Evolutionary conservation across 2,888 invertebrate genomes (phyloP).

Genomic region (Sceliomorpha sp.): DNA sequence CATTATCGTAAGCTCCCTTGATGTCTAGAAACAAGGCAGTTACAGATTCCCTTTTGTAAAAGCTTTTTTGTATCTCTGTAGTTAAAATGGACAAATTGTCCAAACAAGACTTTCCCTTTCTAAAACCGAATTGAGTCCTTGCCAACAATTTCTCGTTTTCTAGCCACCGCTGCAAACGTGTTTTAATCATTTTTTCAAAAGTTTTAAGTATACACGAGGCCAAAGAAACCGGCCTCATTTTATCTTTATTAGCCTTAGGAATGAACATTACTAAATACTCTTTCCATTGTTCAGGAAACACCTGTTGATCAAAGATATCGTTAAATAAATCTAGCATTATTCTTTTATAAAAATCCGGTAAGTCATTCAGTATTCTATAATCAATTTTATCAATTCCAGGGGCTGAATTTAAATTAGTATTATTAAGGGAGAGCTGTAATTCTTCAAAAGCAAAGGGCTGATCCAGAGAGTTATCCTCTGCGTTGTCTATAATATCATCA

Average conservation of each 20-base stretch:
- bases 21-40: conserved; percentile 17
- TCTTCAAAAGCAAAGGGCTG: conserved; percentile 1
- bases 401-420: conserved; percentile 1
- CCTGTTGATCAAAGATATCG: neutral
- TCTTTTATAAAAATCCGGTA: conserved; percentile 4
- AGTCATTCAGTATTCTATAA: neutral
- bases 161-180: conserved; percentile 3
- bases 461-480: neutral
- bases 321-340: conserved; percentile 10
- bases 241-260: conserved; percentile 16
- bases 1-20: conserved; percentile 20
- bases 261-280: conserved; percentile 15
- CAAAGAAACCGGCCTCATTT: conserved; percentile 26
- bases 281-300: conserved; percentile 16
- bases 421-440: neutral
- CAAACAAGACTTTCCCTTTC: conserved; percentile 21
- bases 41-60: conserved; percentile 11
- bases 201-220: conserved; percentile 14
- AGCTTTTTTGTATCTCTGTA: conserved; percentile 5
- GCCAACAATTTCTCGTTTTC: conserved; percentile 11
- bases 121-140: conserved; percentile 19
- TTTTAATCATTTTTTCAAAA: conserved; percentile 17
- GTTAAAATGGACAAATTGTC: conserved; percentile 11
- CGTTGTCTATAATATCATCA: neutral
- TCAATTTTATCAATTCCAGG: conserved; percentile 18